Base-by-base conservation (phyloP, 2,888 invertebrate species). In the Carcina quercana region DNA sequence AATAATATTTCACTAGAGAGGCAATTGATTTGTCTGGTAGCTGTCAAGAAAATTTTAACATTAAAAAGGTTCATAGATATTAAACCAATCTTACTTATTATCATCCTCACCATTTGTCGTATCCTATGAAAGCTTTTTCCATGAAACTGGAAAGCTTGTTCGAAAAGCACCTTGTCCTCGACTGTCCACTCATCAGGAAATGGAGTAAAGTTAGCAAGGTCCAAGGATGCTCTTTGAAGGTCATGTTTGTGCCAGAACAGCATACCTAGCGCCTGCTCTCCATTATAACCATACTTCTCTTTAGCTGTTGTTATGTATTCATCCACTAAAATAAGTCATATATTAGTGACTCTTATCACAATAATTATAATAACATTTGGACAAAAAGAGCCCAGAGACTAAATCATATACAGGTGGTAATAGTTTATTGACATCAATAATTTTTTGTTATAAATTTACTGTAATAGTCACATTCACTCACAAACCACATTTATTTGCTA, bases 151-250 rank as follows among this genome's bases (percentile, higher is more conserved):
- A 97, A 98, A 20, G 98, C 98, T 76, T 98, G 97, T 65, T 98
- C 98, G 80, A 98, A 98, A 8, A 98, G 83, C 28, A 97, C 97
- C 85, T 97, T 98, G 65, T 98, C 98, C 74, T 98, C 98, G 1
- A 95, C 93, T 2, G 97, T 95, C 98, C 98, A 98, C 63, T 98
- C 97, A 75, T 98, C 97, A 8, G 97, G 97, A 58, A 97, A 96
- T 1, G 98, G 98, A 36, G 96, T 96, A 67, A 97, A 98, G 73
- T 98, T 98, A 1, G 97, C 94, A 52, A 98, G 86, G 67, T 98
- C 98, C 70, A 94, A 86, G 12, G 97, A 91, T 5, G 98, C 97
- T 54, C 94, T 88, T 49, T 94, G 95, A 38, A 98, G 86, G 69
- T 97, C 96, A 74, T 98, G 97, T 78, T 97, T 96, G 64, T 98